Evolutionary conservation across 2,113 vertebrate genomes (phyloP), one percentile per base, ranked within the genome.

Genomic region (Willisornis vidua): DNA sequence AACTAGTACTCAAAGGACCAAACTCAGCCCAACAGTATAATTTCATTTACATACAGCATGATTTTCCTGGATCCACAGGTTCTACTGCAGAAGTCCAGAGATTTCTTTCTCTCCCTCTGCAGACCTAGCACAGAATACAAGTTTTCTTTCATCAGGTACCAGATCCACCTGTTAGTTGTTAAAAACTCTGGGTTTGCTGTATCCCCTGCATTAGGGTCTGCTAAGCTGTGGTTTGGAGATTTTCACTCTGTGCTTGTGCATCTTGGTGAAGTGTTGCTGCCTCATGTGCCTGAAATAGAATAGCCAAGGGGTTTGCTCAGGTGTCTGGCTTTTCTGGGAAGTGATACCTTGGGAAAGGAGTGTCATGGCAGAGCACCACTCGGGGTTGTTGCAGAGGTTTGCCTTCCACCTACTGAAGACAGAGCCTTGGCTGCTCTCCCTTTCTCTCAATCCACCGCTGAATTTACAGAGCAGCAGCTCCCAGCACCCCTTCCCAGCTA

Each of bases 161-260:
- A 72, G 43, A 35, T 14, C 14, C 57, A 7, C 41, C 15, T 49
- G 10, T 19, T 33, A 51, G 19, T 29, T 8, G 13, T 28, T 37
- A 31, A 62, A 76, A 49, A 70, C 41, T 35, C 49, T 49, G 31
- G 31, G 31, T 67, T n/a, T 19, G 5, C 4, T 63, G 70, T 23
- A 35, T 58, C 59, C 31, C 23, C 24, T 1, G 0, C 1, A 0
- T 24, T 22, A 12, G 15, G 9, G 6, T 67, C 43, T 4, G 9
- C 46, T 71, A 17, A 59, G 14, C 15, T 0, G 0, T 6, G 4
- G 7, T 48, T 57, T 5, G 4, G 31, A 52, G 16, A 18, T 33
- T 15, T 37, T 54, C 14, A 17, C 55, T 9, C 19, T 9, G 16
- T 20, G 25, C 25, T 59, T 25, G 29, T n/a, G 37, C 71, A 7